Percentiles rank a stretch among this genome's conserved stretches.
Conservation (phyloP, 2,113 vertebrate genomes). For the Puffinus mauretanicus region DNA sequence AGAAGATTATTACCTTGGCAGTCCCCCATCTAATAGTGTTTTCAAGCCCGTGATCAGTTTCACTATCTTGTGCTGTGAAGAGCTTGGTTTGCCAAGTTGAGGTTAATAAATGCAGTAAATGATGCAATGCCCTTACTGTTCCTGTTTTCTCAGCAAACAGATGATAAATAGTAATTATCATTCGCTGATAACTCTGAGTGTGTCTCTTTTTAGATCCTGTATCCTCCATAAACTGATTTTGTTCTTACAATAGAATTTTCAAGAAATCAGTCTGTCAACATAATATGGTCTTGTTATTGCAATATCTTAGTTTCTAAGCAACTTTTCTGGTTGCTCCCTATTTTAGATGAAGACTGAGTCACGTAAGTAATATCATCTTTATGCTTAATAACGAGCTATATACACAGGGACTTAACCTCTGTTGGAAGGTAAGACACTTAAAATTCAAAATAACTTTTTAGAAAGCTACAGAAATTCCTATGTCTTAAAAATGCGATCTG, state of each 20-base stretch:
- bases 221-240: background rate
- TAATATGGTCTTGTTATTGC: background rate
- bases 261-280: background rate
- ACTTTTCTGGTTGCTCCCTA: background rate
- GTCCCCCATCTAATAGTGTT: background rate
- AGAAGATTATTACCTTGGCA: background rate
- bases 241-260: background rate
- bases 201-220: background rate
- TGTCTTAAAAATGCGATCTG: background rate
- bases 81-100: background rate
- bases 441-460: background rate
- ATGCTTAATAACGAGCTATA: background rate
- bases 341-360: background rate
- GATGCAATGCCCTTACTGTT: background rate
- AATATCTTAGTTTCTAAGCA: background rate
- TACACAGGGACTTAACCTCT: background rate
- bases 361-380: background rate
- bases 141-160: conserved; percentile 40
- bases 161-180: conserved; percentile 11
- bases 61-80: background rate
- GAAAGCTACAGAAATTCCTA: background rate
- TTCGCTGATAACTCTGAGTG: background rate
- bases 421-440: background rate
- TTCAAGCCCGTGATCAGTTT: background rate
- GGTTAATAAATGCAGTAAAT: background rate